Percentiles rank a stretch among this genome's conserved stretches.
Evolutionary conservation across 1,140 invertebrate species (phyloP).

Genomic region (Papilio aristodemus): DNA sequence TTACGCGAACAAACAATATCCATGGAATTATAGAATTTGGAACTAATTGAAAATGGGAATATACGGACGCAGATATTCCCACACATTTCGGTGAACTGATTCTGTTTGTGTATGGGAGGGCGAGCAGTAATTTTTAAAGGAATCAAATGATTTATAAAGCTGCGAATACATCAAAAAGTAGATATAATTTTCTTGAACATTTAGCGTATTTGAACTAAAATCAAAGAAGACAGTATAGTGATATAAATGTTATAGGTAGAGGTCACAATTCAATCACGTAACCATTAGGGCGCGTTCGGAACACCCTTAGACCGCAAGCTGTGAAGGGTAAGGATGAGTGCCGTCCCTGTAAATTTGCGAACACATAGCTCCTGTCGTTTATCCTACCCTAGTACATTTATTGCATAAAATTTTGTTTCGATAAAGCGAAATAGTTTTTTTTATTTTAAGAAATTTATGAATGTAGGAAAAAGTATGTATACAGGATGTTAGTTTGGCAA

Average conservation of each 20-base stretch:
- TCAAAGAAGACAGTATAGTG: background rate
- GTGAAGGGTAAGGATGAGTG: conserved; percentile 6
- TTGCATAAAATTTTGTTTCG: conserved; percentile 50
- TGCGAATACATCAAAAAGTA: too few species aligned
- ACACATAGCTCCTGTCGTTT: conserved; percentile 46
- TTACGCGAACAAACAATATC: conserved; percentile 21
- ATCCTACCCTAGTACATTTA: conserved; percentile 63
- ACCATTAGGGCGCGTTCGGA: conserved; percentile 17
- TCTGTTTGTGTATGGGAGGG: background rate
- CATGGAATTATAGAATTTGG: conserved; percentile 18
- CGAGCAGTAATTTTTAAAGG: background rate
- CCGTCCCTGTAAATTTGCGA: conserved; percentile 56
- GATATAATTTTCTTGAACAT: too few species aligned
- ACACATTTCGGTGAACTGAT: background rate
- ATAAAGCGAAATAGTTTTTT: too few species aligned
- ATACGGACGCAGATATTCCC: background rate
- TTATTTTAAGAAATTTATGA: too few species aligned
- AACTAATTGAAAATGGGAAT: conserved; percentile 15
- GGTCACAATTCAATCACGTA: conserved; percentile 12
- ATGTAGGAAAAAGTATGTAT: conserved; percentile 1
- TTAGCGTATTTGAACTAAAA: background rate
- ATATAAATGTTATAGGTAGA: background rate
- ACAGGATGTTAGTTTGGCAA: conserved; percentile 32
- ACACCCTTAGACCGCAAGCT: conserved; percentile 6
- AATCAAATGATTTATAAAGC: background rate